Base-by-base conservation (phyloP, 2,797 vertebrate species). In the Acanthiza pusilla region DNA sequence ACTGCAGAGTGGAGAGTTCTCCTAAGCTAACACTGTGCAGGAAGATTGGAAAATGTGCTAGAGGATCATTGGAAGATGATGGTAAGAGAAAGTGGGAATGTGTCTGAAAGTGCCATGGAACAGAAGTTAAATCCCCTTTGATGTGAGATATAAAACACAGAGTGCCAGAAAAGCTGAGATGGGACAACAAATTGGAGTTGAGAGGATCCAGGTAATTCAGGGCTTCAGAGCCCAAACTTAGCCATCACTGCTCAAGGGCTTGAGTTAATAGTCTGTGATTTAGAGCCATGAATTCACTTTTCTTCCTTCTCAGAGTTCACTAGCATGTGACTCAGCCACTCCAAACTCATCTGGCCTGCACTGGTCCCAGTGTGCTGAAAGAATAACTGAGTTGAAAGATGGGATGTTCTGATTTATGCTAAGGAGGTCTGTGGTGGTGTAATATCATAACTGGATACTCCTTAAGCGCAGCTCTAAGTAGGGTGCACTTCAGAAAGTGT, bases 401-500 rank as follows among this genome's bases (percentile, higher is more conserved):
- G 32, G 76, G 34, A 89, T 60, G 40, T 42, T 89, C 57, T 77
- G 85, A 88, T 96, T 95, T 95, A 81, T 88, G 30, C 34, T 18
- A 11, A 84, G 68, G 75, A 91, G 88, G 71, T 68, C 26, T 40
- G 82, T 71, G 60, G 67, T 84, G 42, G 34, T 86, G 42, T 88
- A 74, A 40, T 61, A 61, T 47, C 42, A 62, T 86, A 93, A 34
- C 71, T 86, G 83, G 83, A 67, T 61, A 63, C 42, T 82, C 73
- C 42, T 90, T 65, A 88, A 95, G 71, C 58, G 6, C 50, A 91
- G 34, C 85, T 90, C 90, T 91, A 90, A 91, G 85, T 77, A 68
- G 71, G 30, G 43, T 89, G 53, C 38, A n/a, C 85, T 80, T 61
- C 30, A 58, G 42, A 90, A 85, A 53, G 12, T 74, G 38, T 85